Base-by-base conservation (phyloP, 2,113 vertebrate species). In the Caranx ignobilis region DNA sequence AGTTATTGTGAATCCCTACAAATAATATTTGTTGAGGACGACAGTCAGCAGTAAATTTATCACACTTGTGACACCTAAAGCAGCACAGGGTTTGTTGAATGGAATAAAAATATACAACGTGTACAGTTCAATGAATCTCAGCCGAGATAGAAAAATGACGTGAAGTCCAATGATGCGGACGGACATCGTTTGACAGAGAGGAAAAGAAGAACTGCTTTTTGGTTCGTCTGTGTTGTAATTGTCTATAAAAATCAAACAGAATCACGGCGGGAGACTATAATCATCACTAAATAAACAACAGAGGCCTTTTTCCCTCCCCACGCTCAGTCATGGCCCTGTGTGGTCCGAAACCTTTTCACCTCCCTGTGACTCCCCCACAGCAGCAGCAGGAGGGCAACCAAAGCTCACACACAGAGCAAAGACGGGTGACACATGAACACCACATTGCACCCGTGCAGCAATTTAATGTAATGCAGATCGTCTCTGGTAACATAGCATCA, bases 331-430 rank as follows among this genome's bases (percentile, higher is more conserved):
- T 10, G 11, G 59, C 57, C 62, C 57, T 26, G 37, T 48, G 11
- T 47, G 54, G 56, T 41, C 55, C 31, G 34, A 67, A 41, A 9
- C 35, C 37, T 71, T 56, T 26, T 75, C 62, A 75, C 72, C 67
- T 76, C 78, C 11, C n/a, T 37, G 37, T 68, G 76, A 45, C 75
- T 52, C 18, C 61, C 67, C 45, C 75, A 54, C 52, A 79, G 26
- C 26, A 26, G 26, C 52, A 79, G 62, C 32, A 60, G 61, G 77
- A 83, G 34, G 32, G 41, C 11, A 31, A 26, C 59, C 35, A 13
- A 57, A 16, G 45, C 48, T 15, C 19, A 32, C 61, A 41, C 74
- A 62, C 48, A 52, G 18, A 2, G 19, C 48, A 45, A 6, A 57
- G 57, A 55, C 11, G 11, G 52, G 21, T 21, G 31, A 71, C 21